Percentiles rank a stretch among this genome's conserved stretches.
phyloP scores from a whole-genome alignment of 2,113 vertebrate species.

The Phalacrocorax carbo region DNA sequence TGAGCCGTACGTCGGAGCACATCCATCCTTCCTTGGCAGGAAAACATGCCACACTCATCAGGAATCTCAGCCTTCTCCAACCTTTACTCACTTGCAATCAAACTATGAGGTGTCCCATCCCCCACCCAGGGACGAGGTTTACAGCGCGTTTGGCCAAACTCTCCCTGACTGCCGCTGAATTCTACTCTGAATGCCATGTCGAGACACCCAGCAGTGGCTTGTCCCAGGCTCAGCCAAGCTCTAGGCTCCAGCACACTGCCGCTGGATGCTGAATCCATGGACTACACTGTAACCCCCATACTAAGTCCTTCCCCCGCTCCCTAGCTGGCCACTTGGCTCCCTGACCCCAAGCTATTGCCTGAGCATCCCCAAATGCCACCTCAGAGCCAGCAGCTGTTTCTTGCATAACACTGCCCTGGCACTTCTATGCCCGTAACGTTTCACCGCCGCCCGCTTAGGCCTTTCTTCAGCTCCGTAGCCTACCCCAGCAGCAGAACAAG shows the following conservation, averaged over 20 bases:
- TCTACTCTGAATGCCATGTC: not conserved
- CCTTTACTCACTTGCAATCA: not conserved
- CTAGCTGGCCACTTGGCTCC: rapidly evolving
- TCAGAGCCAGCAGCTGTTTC: rapidly evolving
- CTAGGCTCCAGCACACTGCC: not conserved
- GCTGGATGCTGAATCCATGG: not conserved
- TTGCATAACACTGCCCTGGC: not conserved
- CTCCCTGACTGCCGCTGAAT: not conserved
- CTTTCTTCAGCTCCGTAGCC: not conserved
- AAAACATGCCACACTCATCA: not conserved
- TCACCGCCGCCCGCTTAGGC: not conserved
- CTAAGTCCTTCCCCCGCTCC: rapidly evolving
- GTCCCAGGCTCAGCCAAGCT: not conserved
- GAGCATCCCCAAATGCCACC: not conserved
- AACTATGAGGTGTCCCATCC: not conserved
- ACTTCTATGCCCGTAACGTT: not conserved
- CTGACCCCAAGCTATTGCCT: not conserved
- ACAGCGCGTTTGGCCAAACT: not conserved
- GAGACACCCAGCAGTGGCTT: not conserved
- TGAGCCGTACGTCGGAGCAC: rapidly evolving
- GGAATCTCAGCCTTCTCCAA: not conserved
- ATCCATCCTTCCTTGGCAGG: not conserved
- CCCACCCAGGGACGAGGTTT: not conserved
- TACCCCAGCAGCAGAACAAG: not conserved
- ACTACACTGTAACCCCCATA: rapidly evolving